phyloP scores from a whole-genome alignment of 2,113 vertebrate species.

The Pomatostomus ruficeps region DNA sequence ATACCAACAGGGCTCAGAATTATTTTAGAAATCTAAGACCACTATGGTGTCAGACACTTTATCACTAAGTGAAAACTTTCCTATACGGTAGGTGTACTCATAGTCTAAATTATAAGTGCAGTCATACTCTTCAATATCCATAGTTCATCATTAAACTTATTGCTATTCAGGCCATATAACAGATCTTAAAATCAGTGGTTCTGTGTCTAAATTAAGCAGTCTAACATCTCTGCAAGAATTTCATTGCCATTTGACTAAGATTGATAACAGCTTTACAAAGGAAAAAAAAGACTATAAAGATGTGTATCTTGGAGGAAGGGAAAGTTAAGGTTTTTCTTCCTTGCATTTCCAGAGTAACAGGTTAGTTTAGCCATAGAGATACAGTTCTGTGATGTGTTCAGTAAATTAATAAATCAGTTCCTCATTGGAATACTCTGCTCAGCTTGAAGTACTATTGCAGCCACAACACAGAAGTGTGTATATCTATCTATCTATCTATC shows the following conservation, averaged over 20 bases:
- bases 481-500: no score
- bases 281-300: not conserved
- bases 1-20: not conserved
- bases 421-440: not conserved
- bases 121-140: not conserved
- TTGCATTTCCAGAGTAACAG: not conserved
- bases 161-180: not conserved
- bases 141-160: not conserved
- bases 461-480: not conserved
- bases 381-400: accelerated
- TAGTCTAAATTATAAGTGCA: not conserved
- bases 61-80: not conserved
- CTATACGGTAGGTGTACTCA: not conserved
- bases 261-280: not conserved
- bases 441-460: not conserved
- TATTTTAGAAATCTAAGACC: not conserved
- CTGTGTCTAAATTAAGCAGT: not conserved
- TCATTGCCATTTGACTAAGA: not conserved
- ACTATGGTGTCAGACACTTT: not conserved
- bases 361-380: not conserved
- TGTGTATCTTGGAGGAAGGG: not conserved
- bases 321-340: not conserved
- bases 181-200: not conserved
- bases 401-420: not conserved
- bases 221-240: not conserved